Conservation (phyloP, 2,888 invertebrate species). For the Drosophila yooni region DNA sequence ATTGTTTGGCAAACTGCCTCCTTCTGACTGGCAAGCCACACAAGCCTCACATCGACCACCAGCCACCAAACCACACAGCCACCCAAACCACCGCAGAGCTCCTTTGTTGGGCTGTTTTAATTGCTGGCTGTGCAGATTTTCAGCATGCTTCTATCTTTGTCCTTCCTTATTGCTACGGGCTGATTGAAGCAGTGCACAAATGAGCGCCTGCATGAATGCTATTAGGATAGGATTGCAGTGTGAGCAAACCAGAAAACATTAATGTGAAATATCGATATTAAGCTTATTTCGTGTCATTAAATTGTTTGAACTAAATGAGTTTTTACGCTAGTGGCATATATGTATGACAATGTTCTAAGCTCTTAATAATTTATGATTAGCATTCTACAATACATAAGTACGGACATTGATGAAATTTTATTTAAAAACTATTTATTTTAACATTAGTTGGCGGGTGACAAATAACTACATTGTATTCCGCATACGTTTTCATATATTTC, state of each 20-base stretch:
- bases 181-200: slow-evolving; percentile 1
- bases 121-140: slow-evolving; percentile 44
- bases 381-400: background rate
- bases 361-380: background rate
- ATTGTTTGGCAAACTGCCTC: slow-evolving; percentile 61
- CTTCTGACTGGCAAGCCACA: slow-evolving; percentile 21
- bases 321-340: background rate
- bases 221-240: background rate
- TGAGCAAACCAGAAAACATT: background rate
- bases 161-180: slow-evolving; percentile 34
- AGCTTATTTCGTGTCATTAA: background rate
- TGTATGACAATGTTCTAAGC: background rate
- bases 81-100: slow-evolving; percentile 3
- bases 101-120: slow-evolving; percentile 48
- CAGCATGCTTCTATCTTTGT: slow-evolving; percentile 21
- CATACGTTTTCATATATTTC: no score
- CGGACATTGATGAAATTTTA: background rate
- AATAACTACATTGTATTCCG: background rate
- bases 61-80: background rate
- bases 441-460: background rate
- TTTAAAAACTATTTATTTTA: background rate
- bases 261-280: background rate
- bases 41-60: background rate
- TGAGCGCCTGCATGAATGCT: background rate
- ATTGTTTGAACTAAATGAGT: background rate